A percentile compares a stretch with the other conserved stretches of the same genome.
These are phyloP conservation scores for Echiichthys vipera DNA, from an alignment of 2,797 vertebrate genomes.

Conservation along the genomic window DNA sequence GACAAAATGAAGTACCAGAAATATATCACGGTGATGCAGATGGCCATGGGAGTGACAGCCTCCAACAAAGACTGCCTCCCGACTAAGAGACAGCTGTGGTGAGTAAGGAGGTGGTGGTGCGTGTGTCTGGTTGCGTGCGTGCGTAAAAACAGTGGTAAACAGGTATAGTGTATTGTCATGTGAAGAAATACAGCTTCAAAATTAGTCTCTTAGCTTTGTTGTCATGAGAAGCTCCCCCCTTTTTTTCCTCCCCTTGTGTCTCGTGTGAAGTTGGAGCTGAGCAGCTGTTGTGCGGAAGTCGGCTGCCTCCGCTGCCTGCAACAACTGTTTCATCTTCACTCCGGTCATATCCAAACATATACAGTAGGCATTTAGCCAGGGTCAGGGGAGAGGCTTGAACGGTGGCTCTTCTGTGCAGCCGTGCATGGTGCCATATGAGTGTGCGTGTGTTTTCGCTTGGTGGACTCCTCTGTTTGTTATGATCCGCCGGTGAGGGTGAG, in stretches of 20 bases:
- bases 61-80: slow-evolving; percentile 98
- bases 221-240: slow-evolving; percentile 11
- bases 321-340: slow-evolving; percentile 37
- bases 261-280: slow-evolving; percentile 57
- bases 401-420: slow-evolving; percentile 9
- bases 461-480: slow-evolving; percentile 49
- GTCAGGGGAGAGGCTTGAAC: not conserved
- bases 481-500: slow-evolving; percentile 30
- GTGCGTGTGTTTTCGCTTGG: slow-evolving; percentile 1
- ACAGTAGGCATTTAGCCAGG: slow-evolving; percentile 12
- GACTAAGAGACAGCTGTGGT: slow-evolving; percentile 95
- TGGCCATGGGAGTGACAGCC: slow-evolving; percentile 99
- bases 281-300: slow-evolving; percentile 69
- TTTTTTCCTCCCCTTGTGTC: not conserved
- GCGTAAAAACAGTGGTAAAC: slow-evolving; percentile 37
- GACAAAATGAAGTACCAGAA: slow-evolving; percentile 99
- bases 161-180: slow-evolving; percentile 20
- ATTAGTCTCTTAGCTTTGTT: slow-evolving; percentile 42
- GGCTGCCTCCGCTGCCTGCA: slow-evolving; percentile 25
- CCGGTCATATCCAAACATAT: slow-evolving; percentile 21
- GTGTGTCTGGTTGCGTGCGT: slow-evolving; percentile 79
- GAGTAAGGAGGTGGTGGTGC: slow-evolving; percentile 80
- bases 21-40: slow-evolving; percentile 99
- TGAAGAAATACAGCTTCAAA: slow-evolving; percentile 28
- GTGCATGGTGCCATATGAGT: not conserved